Conservation (phyloP, 2,113 vertebrate genomes). For the Glaucomys volans region DNA sequence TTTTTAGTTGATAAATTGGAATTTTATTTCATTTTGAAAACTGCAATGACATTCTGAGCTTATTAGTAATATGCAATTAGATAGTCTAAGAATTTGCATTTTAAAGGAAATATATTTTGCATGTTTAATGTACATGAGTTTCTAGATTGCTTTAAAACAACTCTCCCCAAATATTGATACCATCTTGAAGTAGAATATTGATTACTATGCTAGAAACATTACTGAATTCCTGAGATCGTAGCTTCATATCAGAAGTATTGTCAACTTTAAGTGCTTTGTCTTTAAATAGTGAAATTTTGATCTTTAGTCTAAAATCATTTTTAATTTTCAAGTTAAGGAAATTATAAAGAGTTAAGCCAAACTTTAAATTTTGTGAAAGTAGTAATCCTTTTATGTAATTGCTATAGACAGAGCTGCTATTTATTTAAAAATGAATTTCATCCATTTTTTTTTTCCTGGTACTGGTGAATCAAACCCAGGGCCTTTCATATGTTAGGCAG, state of each 20-base stretch:
- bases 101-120: slow-evolving; percentile 21
- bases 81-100: background rate
- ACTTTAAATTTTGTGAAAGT: background rate
- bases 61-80: background rate
- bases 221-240: background rate
- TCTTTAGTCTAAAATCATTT: background rate
- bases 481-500: background rate
- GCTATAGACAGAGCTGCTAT: background rate
- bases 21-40: slow-evolving; percentile 15
- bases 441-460: background rate
- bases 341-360: background rate
- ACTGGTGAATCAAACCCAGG: background rate
- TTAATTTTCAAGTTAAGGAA: slow-evolving; percentile 38
- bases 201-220: background rate
- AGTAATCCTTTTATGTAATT: background rate
- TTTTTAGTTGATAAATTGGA: background rate
- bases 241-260: slow-evolving; percentile 19
- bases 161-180: background rate
- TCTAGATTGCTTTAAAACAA: background rate
- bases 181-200: background rate
- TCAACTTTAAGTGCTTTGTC: background rate
- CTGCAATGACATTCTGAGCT: background rate
- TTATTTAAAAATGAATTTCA: background rate
- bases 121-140: background rate
- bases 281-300: background rate